These are phyloP conservation scores for Bufo bufo DNA, from an alignment of 2,113 vertebrate species.

Conservation along the genomic window DNA sequence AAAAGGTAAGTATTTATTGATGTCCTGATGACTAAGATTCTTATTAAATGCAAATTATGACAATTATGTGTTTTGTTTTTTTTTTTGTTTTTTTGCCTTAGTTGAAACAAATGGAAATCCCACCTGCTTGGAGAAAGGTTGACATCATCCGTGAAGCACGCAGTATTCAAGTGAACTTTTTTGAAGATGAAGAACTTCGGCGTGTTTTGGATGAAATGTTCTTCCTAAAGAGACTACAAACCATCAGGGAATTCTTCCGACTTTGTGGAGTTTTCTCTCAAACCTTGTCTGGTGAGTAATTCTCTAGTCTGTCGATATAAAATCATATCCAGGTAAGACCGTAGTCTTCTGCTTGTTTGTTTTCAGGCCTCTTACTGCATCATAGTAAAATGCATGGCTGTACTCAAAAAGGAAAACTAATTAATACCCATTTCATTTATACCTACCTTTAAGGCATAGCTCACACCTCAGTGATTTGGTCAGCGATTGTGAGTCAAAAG, in stretches of 20 bases:
- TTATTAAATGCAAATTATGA: neutral
- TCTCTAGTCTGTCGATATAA: too few relatives aligned
- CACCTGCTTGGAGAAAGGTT: conserved; percentile 90
- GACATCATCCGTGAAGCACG: conserved; percentile 92
- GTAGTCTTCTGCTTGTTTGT: neutral
- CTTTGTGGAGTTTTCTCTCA: conserved; percentile 92
- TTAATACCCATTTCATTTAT: too few relatives aligned
- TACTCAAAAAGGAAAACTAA: too few relatives aligned
- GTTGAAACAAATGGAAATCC: conserved; percentile 94
- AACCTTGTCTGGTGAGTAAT: conserved; percentile 86
- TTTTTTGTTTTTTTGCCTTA: conserved; percentile 62
- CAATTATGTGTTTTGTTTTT: neutral
- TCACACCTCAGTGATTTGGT: too few relatives aligned
- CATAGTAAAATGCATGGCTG: neutral
- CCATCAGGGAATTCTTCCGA: conserved; percentile 93
- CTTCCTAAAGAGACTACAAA: conserved; percentile 95
- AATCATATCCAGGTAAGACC: too few relatives aligned
- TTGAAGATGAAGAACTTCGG: conserved; percentile 83
- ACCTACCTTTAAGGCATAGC: too few relatives aligned
- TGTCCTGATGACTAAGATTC: neutral
- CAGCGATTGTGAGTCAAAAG: too few relatives aligned
- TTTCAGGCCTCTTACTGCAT: neutral
- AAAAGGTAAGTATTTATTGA: conserved; percentile 82
- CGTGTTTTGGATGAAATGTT: conserved; percentile 94
- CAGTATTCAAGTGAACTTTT: conserved; percentile 88